Conservation (phyloP, 2,113 vertebrate species). For the Sinocyclocheilus anophthalmus region DNA sequence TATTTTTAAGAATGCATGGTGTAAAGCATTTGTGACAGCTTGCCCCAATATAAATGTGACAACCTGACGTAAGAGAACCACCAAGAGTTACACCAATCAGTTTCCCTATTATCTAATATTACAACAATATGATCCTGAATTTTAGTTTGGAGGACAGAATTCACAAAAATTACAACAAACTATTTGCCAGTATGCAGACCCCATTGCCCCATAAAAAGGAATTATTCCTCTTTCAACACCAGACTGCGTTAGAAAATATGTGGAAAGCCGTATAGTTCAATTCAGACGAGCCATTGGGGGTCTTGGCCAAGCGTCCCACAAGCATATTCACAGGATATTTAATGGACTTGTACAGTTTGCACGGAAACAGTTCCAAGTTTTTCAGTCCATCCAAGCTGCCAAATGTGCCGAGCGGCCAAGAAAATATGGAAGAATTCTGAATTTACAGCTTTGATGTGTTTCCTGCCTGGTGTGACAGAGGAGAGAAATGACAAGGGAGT, state of each 20-base stretch:
- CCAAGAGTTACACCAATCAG: not conserved
- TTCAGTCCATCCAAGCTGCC: slow-evolving; percentile 13
- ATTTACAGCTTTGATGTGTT: slow-evolving; percentile 50
- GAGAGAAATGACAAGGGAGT: slow-evolving; percentile 19
- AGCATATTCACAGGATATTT: slow-evolving; percentile 44
- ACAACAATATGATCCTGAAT: not conserved
- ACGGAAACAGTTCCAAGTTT: slow-evolving; percentile 41
- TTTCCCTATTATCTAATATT: not conserved
- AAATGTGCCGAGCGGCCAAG: slow-evolving; percentile 31
- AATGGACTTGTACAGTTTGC: slow-evolving; percentile 40
- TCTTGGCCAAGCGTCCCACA: slow-evolving; percentile 12
- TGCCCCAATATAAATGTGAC: not conserved
- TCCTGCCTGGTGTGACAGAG: slow-evolving; percentile 29
- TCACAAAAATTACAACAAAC: not conserved
- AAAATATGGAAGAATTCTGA: slow-evolving; percentile 49
- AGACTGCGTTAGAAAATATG: slow-evolving; percentile 15
- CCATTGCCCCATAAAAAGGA: not conserved
- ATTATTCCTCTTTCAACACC: not conserved
- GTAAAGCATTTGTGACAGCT: not conserved
- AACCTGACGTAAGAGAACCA: not conserved
- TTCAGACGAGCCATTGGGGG: slow-evolving; percentile 21
- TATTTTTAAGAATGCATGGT: too few relatives aligned
- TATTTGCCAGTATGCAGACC: not conserved
- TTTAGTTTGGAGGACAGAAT: not conserved
- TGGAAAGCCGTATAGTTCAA: slow-evolving; percentile 9